Evolutionary conservation across 1,140 invertebrate species (phyloP), one percentile per base, ranked within the genome.

Genomic region (Stegodyphus dumicola): DNA sequence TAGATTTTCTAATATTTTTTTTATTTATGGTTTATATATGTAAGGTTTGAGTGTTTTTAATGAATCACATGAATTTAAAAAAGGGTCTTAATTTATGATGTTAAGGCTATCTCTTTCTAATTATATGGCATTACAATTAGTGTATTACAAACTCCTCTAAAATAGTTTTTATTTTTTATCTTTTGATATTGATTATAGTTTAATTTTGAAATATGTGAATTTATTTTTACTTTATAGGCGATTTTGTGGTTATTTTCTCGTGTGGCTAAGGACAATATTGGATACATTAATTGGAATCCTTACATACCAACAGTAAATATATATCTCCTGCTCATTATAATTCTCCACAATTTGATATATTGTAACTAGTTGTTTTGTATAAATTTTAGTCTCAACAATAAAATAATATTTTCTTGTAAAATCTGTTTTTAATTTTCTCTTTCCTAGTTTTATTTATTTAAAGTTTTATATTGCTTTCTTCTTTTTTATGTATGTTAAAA

Each of bases 221-320:
- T 33, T 33, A 15, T 13, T 66, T 18, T 85, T 79, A 48, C 86
- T 53, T 91, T 91, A 49, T 88, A 95, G 94, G 92, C 93, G 85
- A 91, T 97, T 87, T 93, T 96, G 89, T 76, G 91, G 81, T 90
- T 97, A 56, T 94, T 98, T 89, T 92, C 95, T 2, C 92, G 93
- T 83, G 90, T 97, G 7, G 94, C 96, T 1, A 91, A 91, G 81
- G 91, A 93, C 86, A 96, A 95, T 90, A 94, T 96, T 83, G 96
- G 97, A 1, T 94, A 94, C 65, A 94, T 98, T 77, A 94, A 98
- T 88, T 99, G 96, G 96, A 93, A 94, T 84, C 95, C 95, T 0
- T 93, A 96, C 89, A 92, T 96, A 54, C 94, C 95, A 0, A 91
- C 94, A 83, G 91, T 92, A 88, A 60, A 15, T 60, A 60, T 10